A percentile compares a stretch with the other conserved stretches of the same genome.
phyloP scores from a whole-genome alignment of 2,888 invertebrate genomes.

The Laspeyria flexula region DNA sequence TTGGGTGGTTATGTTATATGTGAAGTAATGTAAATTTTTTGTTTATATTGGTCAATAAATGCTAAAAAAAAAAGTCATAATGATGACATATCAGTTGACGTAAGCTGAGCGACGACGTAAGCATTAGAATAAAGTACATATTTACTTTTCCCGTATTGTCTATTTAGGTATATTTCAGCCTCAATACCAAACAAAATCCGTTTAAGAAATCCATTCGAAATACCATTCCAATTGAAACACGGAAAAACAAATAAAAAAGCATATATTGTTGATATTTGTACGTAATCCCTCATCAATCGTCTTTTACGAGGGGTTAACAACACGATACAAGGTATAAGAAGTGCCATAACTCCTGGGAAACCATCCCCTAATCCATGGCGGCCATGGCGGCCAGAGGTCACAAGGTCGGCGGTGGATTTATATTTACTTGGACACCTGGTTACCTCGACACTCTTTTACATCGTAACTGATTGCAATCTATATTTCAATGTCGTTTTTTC shows the following conservation, averaged over 20 bases:
- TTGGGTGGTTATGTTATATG: too few species aligned
- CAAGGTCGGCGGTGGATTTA: slow-evolving; percentile 55
- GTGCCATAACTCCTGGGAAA: slow-evolving; percentile 55
- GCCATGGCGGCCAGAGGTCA: slow-evolving; percentile 56
- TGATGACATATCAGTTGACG: too few species aligned
- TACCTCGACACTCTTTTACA: not conserved
- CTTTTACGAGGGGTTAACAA: slow-evolving; percentile 25
- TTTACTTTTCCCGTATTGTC: too few species aligned
- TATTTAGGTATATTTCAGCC: too few species aligned
- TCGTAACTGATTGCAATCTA: not conserved
- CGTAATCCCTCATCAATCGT: slow-evolving; percentile 25
- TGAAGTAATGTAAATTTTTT: too few species aligned
- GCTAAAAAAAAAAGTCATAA: too few species aligned
- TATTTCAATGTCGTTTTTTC: not conserved
- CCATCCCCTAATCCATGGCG: slow-evolving; percentile 45
- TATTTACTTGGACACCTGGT: slow-evolving; percentile 53
- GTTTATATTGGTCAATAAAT: too few species aligned
- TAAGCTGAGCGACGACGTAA: too few species aligned
- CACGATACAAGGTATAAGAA: slow-evolving; percentile 37
- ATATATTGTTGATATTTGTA: not conserved
- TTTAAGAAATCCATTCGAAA: too few species aligned
- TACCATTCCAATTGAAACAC: not conserved
- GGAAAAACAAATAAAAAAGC: not conserved
- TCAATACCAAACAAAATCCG: too few species aligned
- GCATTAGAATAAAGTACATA: too few species aligned